Conservation (phyloP, 1,140 invertebrate genomes). For the Saccostrea glomerata region DNA sequence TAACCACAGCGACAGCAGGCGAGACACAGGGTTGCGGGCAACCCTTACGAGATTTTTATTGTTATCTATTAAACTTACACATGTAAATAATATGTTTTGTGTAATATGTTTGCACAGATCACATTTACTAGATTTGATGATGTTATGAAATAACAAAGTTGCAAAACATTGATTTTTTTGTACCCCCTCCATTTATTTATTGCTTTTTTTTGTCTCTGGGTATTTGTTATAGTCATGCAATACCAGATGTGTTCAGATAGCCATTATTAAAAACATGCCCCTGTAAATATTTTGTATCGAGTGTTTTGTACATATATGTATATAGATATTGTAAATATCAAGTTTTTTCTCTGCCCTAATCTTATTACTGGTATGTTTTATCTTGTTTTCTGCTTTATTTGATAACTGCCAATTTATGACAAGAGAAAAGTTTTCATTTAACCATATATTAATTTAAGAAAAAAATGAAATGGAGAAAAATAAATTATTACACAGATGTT, state of each 20-base stretch:
- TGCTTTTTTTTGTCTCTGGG: background rate
- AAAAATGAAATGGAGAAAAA: background rate
- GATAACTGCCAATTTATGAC: background rate
- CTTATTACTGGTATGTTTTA: constrained; percentile 1
- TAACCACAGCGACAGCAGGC: no score
- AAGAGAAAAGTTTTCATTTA: background rate
- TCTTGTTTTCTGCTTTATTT: background rate
- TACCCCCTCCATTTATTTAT: background rate
- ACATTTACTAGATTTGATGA: background rate
- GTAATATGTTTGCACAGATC: background rate
- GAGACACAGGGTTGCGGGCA: no score
- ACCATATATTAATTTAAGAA: background rate
- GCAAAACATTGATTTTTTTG: background rate
- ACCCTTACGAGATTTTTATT: background rate
- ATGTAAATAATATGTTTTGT: background rate
- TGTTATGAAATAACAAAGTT: background rate
- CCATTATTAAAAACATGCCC: background rate
- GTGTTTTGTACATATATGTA: constrained; percentile 22
- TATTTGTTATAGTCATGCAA: constrained; percentile 4
- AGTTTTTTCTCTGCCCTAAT: background rate
- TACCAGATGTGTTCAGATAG: constrained; percentile 23
- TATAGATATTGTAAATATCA: background rate
- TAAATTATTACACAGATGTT: constrained; percentile 18
- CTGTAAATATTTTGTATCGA: background rate
- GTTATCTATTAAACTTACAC: background rate